Base-by-base conservation (phyloP, 1,140 invertebrate genomes). In the Babylonia areolata region DNA sequence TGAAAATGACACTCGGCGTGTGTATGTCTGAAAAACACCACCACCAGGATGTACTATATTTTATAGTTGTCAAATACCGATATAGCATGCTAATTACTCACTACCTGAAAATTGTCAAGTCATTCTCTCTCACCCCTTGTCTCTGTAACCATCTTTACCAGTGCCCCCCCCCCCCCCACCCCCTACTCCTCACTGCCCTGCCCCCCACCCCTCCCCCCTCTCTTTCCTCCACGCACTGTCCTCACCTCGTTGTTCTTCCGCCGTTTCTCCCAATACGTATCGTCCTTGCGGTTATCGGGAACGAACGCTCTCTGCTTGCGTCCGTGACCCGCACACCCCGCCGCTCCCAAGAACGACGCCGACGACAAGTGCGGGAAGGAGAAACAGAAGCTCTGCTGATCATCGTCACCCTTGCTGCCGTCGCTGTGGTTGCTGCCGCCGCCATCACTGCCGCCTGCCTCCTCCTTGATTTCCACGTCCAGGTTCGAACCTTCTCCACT, bases 271-370 rank as follows among this genome's bases (percentile, higher is more conserved):
- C 98, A 99, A 94, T 99, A 99, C 90, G 97, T 97, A 89, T 99
- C 97, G 91, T 99, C 98, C 93, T 99, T 99, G 92, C 98, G 98
- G 93, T 96, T 98, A 91, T 99, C 98, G 0, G 98, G 98, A 81
- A 99, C 28, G 58, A 64, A 64, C 0, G 58, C 28, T n/a, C 58
- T 64, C 58, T 28, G 58, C 1, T 23, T 12, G 58, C 58, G 58
- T 12, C 5, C 17, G 20, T 12, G 12, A 20, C 20, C 20, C 5
- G 58, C 0, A 64, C 17, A 23, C 5, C 58, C 12, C 46, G 9
- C 46, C 20, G 20, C 20, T 51, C 9, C 9, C 9, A 6, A 51
- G 20, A 6, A 51, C 9, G 46, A 51, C 6, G 46, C 6, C 15
- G 58, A 64, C 15, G 28, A n/a, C 5, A 64, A 23, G 1, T 23